Evolutionary conservation across 2,888 invertebrate species (phyloP).

Genomic region (Hypsopygia costalis): DNA sequence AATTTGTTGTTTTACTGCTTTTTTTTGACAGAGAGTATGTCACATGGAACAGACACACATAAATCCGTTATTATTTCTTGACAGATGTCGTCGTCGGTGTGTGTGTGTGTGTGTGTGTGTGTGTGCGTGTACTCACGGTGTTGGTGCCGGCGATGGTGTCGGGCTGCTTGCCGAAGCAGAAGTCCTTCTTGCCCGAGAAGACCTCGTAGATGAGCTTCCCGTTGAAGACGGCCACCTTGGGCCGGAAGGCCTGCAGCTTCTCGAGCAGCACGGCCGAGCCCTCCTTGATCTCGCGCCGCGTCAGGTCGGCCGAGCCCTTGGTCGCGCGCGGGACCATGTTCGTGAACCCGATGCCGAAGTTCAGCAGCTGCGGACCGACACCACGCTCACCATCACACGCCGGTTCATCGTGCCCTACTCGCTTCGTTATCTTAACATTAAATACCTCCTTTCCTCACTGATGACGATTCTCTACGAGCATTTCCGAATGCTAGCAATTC

Average conservation of each 20-base stretch:
- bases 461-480: too few relatives aligned
- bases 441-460: too few relatives aligned
- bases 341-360: conserved; percentile 98
- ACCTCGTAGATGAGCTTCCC: conserved; percentile 99
- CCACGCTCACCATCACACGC: too few relatives aligned
- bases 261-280: conserved; percentile 93
- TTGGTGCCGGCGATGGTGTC: conserved; percentile 96
- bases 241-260: conserved; percentile 94
- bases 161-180: conserved; percentile 97
- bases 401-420: too few relatives aligned
- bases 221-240: conserved; percentile 98
- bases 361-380: conserved; percentile 80
- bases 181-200: conserved; percentile 98
- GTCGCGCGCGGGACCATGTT: conserved; percentile 98
- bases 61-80: too few relatives aligned
- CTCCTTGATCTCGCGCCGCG: conserved; percentile 96
- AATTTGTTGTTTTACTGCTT: too few relatives aligned
- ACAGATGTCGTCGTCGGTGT: too few relatives aligned
- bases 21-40: too few relatives aligned
- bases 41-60: too few relatives aligned
- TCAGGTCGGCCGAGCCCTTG: conserved; percentile 97
- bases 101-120: too few relatives aligned
- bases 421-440: too few relatives aligned
- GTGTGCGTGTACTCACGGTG: conserved; percentile 88
- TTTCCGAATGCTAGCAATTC: too few relatives aligned